Percentiles rank a stretch among this genome's conserved stretches.
Conservation (phyloP, 2,113 vertebrate genomes). For the Catharus fuscescens region DNA sequence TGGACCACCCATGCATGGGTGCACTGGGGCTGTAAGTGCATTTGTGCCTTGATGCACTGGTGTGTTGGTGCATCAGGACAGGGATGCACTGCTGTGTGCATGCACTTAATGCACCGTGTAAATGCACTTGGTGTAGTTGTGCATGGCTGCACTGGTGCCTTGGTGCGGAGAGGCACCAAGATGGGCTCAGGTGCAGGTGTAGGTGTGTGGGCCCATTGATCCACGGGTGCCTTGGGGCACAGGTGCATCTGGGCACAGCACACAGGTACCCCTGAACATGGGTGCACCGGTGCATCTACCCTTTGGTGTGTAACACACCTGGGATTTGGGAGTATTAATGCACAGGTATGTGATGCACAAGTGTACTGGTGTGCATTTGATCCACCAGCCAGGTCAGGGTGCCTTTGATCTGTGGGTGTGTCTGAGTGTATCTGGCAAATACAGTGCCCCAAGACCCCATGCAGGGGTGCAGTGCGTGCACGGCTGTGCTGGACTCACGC, state of each 20-base stretch:
- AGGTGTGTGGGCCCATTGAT: fast-evolving
- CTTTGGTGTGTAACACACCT: fast-evolving
- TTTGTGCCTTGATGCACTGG: background rate
- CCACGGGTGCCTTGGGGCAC: fast-evolving
- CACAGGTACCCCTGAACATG: too few relatives aligned
- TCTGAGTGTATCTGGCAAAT: fast-evolving
- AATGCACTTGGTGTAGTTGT: background rate
- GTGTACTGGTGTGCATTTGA: fast-evolving
- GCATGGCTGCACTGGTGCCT: background rate
- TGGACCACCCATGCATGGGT: fast-evolving
- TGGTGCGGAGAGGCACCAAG: background rate
- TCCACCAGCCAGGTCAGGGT: fast-evolving
- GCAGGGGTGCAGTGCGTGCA: fast-evolving
- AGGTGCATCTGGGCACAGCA: background rate
- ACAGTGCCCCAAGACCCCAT: fast-evolving
- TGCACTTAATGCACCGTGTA: too few relatives aligned
- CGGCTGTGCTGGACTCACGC: fast-evolving
- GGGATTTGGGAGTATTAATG: fast-evolving
- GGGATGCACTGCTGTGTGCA: background rate
- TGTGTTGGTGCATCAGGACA: background rate
- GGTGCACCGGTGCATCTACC: fast-evolving
- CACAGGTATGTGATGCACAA: fast-evolving
- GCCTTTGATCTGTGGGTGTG: background rate
- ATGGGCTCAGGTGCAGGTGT: background rate
- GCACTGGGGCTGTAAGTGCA: background rate